Evolutionary conservation across 2,113 vertebrate genomes (phyloP), one percentile per base, ranked within the genome.

Genomic region (Merops nubicus): DNA sequence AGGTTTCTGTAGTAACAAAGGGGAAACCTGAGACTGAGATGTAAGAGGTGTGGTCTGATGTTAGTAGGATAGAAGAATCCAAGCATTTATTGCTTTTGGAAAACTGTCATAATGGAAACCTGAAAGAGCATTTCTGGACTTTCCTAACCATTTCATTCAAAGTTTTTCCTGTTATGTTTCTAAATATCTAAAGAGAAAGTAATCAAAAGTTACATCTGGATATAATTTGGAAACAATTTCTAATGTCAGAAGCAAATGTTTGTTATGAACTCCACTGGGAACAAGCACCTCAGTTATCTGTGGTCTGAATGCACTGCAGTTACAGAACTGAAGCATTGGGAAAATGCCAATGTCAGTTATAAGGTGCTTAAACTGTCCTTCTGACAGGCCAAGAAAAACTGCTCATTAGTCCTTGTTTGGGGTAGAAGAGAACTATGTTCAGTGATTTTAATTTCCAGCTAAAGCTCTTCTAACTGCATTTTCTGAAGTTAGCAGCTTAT

Each of bases 141-240:
- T 64, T 14, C 42, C 53, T 33, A 47, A 84, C n/a, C 0, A 0
- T 77, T 89, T 84, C 22, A 74, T 33, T 54, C 15, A 4, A 56
- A 54, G 53, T 40, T 74, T 74, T 69, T 91, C 79, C 59, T 43
- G 36, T 83, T 76, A 38, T 2, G 31, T 22, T 92, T 91, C 38
- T 80, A 45, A 90, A 28, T 91, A 93, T 48, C 33, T 64, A 23
- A 85, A 79, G 70, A 29, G 53, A 56, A 82, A 91, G 40, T 62
- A 88, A 96, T 67, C 50, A 62, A 40, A 80, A 91, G 40, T 60
- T 56, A 85, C 82, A 91, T 85, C 85, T 94, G 94, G 54, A 74
- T 88, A 47, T 59, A 65, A 83, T 95, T 77, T 86, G 38, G 85
- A 91, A 85, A 47, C 0, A 0, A 82, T 45, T 43, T 63, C 74